Base-by-base conservation (phyloP, 2,797 vertebrate genomes). In the Xenentodon cancila region DNA sequence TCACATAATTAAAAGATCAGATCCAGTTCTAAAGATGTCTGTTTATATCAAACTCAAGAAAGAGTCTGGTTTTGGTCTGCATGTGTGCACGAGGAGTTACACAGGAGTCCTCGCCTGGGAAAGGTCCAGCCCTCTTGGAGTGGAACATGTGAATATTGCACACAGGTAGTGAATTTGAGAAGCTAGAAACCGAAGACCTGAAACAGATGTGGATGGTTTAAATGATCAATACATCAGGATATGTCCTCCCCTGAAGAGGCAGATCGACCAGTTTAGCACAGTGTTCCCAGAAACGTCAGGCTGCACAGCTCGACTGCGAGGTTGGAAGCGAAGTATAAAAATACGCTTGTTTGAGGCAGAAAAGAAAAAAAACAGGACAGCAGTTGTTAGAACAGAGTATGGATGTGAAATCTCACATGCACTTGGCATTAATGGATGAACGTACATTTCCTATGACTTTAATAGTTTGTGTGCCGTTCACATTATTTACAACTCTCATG, bases 351-450 rank as follows among this genome's bases (percentile, higher is more conserved):
- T 55, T 48, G 51, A 69, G 54, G 5, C n/a, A 37, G 54, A 48
- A 60, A 61, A 66, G 48, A 2, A 11, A 64, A 48, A 60, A 61
- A 68, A 21, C 61, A 53, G 50, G 2, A 11, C 43, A 64, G 7
- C 58, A 52, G 69, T 50, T 61, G 69, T 84, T 77, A 73, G 81
- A 86, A 66, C 73, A 40, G 72, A 88, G 84, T 8, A n/a, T 12
- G 46, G 75, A 79, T 5, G 86, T 89, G 89, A 90, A 87, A 88
- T 89, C 73, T 91, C 82, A 84, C 90, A 88, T 25, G 49, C 52
- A 53, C 49, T 64, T 61, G 89, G 66, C 77, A 87, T 81, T 68
- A 71, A 72, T 53, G 34, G 50, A 60, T 64, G 47, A 57, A 64
- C 61, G 64, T 64, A 49, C 68, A 17, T 21, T 27, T 58, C 53